Evolutionary conservation across 1,140 invertebrate genomes (phyloP).

Genomic region (Phortica variegata): DNA sequence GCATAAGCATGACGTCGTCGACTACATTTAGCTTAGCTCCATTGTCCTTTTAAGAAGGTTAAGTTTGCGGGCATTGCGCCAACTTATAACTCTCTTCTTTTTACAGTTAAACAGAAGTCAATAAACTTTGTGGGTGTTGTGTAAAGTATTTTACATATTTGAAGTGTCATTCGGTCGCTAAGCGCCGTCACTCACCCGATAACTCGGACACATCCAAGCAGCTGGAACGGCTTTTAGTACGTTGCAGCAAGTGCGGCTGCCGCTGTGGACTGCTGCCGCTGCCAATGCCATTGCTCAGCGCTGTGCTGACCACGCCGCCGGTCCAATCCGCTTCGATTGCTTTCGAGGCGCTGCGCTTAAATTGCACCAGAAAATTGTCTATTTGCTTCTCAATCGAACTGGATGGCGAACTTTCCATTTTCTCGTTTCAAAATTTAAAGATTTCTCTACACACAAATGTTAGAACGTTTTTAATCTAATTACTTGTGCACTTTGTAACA

Average conservation of each 20-base stretch:
- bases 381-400: slow-evolving; percentile 76
- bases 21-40: no score
- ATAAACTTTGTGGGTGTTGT: not conserved
- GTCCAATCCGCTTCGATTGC: slow-evolving; percentile 59
- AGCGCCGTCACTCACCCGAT: slow-evolving; percentile 27
- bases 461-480: no score
- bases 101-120: not conserved
- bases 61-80: not conserved
- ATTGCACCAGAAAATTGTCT: slow-evolving; percentile 78
- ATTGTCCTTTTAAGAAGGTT: slow-evolving; percentile 12
- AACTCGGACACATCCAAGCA: slow-evolving; percentile 34
- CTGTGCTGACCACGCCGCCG: slow-evolving; percentile 3
- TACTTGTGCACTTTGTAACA: no score
- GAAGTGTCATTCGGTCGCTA: no score
- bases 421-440: slow-evolving; percentile 3
- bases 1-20: not conserved
- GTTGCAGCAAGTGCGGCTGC: slow-evolving; percentile 30
- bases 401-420: slow-evolving; percentile 66
- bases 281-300: slow-evolving; percentile 7
- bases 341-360: slow-evolving; percentile 72
- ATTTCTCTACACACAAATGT: no score
- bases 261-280: slow-evolving; percentile 18
- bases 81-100: not conserved
- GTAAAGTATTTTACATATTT: no score
- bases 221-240: slow-evolving; percentile 36